Base-by-base conservation (phyloP, 2,888 invertebrate species). In the Meandrusa payeni region DNA sequence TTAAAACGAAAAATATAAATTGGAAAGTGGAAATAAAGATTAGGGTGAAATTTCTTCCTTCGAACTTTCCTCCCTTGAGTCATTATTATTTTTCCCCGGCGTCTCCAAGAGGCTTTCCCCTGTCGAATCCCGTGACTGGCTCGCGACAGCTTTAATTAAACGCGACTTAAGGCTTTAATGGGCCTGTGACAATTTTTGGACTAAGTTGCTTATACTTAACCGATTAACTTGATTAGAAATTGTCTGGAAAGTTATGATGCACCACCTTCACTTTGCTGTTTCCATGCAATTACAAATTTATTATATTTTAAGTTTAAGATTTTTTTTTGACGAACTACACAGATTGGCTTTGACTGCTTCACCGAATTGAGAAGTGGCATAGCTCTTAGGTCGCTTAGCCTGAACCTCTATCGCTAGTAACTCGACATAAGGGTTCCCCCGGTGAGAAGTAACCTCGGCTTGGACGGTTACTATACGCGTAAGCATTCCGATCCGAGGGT, bases 81-180 rank as follows among this genome's bases (percentile, higher is more conserved):
- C 54, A 54, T 64, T 60, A 62, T 63, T 59, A 57, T 63, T 65
- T 64, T 61, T 52, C 41, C 15, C 9, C 46, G 34, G 47, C 57
- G 54, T 56, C 59, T 57, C 51, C 50, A 41, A 47, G 52, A 42
- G 41, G 40, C 26, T 26, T 42, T 46, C 54, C 56, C 61, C 55
- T 60, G 56, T 54, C 50, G 55, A 43, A 41, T 48, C 34, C 59
- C 58, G 57, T 63, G 61, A 64, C 67, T 58, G 52, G 60, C 54
- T 51, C 55, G 47, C 59, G 64, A 62, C 61, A 56, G 58, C 60
- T 59, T 67, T 80, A 83, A 82, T 85, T 85, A 82, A 75, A 73
- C 67, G 54, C 59, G 69, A 61, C 70, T 77, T 71, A 70, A 69
- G 68, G 71, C 69, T 80, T 76, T 72, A 81, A 85, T 73, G 70